Conservation (phyloP, 2,888 invertebrate species). For the Tiphia femorata region DNA sequence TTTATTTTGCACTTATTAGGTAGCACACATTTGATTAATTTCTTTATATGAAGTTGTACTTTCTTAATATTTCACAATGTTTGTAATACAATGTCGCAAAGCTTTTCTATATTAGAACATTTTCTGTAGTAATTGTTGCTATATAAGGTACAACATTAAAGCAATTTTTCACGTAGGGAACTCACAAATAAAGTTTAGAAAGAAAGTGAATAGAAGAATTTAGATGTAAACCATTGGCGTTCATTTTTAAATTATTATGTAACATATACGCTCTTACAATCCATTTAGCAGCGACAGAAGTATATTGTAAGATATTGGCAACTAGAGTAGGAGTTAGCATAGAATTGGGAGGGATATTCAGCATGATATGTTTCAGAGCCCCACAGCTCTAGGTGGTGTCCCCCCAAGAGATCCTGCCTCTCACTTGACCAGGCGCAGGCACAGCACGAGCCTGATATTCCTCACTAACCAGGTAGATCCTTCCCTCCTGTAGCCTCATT, state of each 20-base stretch:
- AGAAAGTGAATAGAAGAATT: no score
- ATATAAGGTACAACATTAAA: no score
- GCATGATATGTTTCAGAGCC: slow-evolving; percentile 72
- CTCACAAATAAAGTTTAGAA: no score
- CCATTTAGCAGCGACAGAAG: no score
- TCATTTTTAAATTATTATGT: no score
- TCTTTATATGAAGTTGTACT: not conserved
- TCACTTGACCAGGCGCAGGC: slow-evolving; percentile 80
- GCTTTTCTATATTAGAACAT: no score
- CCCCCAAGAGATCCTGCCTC: slow-evolving; percentile 70
- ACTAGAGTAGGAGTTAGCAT: slow-evolving; percentile 43
- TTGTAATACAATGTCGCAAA: no score
- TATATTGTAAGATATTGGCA: no score
- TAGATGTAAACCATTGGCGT: no score
- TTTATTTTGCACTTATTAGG: slow-evolving; percentile 23
- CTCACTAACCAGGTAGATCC: slow-evolving; percentile 75
- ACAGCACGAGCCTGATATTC: slow-evolving; percentile 80
- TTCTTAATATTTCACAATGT: not conserved
- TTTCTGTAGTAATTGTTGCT: no score
- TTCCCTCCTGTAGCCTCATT: slow-evolving; percentile 47
- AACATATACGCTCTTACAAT: no score
- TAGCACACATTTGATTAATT: slow-evolving; percentile 16
- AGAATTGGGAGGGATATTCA: slow-evolving; percentile 53
- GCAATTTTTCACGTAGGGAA: no score
- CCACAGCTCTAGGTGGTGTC: slow-evolving; percentile 70